phyloP scores from a whole-genome alignment of 2,888 invertebrate genomes.

The Ormyrus rosae region DNA sequence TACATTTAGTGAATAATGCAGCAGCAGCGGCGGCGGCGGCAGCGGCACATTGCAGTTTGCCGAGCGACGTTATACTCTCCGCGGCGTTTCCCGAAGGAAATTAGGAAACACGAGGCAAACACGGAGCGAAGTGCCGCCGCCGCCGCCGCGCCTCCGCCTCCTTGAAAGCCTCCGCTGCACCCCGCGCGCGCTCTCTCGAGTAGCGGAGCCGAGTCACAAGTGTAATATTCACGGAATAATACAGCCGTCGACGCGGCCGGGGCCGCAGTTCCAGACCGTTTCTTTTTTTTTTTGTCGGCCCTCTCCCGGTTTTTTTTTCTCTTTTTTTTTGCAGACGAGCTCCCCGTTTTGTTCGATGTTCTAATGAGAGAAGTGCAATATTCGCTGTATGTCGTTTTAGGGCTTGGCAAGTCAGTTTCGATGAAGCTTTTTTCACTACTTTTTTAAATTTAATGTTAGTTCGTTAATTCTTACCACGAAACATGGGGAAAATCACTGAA shows the following conservation, averaged over 20 bases:
- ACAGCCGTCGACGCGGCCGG: constrained; percentile 59
- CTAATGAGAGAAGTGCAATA: constrained; percentile 21
- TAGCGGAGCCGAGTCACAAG: constrained; percentile 70
- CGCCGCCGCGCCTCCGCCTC: constrained; percentile 54
- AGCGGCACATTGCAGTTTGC: constrained; percentile 64
- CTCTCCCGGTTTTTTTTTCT: neutral
- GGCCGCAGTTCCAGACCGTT: neutral
- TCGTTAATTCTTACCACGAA: no score
- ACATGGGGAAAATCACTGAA: no score
- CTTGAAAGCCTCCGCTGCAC: constrained; percentile 54
- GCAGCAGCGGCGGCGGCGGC: constrained; percentile 19
- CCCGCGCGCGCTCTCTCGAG: neutral
- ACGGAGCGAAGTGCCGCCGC: constrained; percentile 44
- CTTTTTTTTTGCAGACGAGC: neutral
- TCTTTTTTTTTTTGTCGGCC: neutral
- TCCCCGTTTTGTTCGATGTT: constrained; percentile 21
- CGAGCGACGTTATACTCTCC: constrained; percentile 68
- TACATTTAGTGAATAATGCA: constrained; percentile 67
- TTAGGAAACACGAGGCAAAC: constrained; percentile 72
- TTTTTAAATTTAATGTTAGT: no score
- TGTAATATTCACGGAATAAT: constrained; percentile 75
- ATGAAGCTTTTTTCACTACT: no score
- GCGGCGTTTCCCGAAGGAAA: constrained; percentile 75
- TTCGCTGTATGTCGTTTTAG: constrained; percentile 6
- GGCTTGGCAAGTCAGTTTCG: no score